Conservation (phyloP, 2,113 vertebrate species). For the Pogonocichla stellata region DNA sequence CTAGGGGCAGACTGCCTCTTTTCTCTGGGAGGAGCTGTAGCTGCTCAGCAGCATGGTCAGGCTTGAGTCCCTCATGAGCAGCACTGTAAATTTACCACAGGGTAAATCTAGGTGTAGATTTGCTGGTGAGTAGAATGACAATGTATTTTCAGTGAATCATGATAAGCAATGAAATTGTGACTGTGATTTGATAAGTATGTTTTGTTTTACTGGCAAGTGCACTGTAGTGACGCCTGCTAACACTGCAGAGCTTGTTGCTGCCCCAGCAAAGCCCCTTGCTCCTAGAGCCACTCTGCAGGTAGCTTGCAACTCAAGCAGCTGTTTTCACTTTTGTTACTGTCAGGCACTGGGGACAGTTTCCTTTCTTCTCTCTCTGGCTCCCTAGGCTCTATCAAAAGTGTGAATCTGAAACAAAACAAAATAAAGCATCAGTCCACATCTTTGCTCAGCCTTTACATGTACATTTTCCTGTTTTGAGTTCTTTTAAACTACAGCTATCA, state of each 20-base stretch:
- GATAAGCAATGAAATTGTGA: not conserved
- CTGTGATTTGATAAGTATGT: not conserved
- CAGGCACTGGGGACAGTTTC: not conserved
- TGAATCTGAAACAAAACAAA: constrained; percentile 55
- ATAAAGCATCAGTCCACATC: constrained; percentile 53
- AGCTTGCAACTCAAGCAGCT: not conserved
- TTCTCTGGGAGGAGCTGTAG: not conserved
- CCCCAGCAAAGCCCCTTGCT: not conserved
- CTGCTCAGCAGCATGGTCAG: not conserved
- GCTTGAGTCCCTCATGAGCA: not conserved
- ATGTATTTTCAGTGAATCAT: not conserved
- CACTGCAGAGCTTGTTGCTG: not conserved
- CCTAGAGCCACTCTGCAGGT: not conserved
- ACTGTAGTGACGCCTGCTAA: not conserved
- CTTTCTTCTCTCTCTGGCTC: constrained; percentile 35
- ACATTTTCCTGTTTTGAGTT: constrained; percentile 37
- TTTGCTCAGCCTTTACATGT: constrained; percentile 50
- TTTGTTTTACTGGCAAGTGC: not conserved
- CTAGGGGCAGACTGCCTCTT: not conserved
- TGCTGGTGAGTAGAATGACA: not conserved
- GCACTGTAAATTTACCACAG: not conserved
- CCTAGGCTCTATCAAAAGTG: constrained; percentile 39
- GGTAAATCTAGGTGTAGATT: not conserved
- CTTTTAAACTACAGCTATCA: constrained; percentile 64
- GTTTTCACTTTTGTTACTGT: constrained; percentile 11